These are phyloP conservation scores for Morphnarchus princeps DNA, from an alignment of 2,113 vertebrate species.

Conservation along the genomic window DNA sequence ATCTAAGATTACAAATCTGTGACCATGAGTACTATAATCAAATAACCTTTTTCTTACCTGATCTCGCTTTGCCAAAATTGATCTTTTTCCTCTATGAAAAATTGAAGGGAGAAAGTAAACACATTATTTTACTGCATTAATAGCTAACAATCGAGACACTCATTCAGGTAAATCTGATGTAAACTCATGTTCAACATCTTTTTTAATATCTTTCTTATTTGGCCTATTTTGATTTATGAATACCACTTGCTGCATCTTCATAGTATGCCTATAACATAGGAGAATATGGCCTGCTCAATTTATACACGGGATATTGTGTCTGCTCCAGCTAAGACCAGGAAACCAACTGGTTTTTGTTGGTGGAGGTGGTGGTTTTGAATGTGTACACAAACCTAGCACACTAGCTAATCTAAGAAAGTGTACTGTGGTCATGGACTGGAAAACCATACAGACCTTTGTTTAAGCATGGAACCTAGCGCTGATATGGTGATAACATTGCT, in stretches of 20 bases:
- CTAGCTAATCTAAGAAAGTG: background rate
- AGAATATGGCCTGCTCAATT: background rate
- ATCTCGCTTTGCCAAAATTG: background rate
- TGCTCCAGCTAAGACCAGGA: background rate
- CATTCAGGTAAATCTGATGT: background rate
- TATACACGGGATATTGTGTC: rapidly evolving
- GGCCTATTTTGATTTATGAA: background rate
- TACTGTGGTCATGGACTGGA: background rate
- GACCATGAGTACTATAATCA: background rate
- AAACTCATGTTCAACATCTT: background rate
- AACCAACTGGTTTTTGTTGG: background rate
- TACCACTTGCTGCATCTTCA: background rate
- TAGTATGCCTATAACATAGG: background rate
- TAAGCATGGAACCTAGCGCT: background rate
- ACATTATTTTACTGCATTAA: background rate
- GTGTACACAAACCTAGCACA: background rate
- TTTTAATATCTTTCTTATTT: background rate
- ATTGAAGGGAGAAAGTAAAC: background rate
- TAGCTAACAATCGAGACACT: background rate
- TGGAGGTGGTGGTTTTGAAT: background rate
- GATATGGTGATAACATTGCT: background rate
- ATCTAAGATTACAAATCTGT: background rate
- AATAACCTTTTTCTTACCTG: background rate
- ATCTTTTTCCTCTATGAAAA: background rate
- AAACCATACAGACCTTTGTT: background rate